Evolutionary conservation across 1,140 invertebrate species (phyloP).

Genomic region (Cotesia typhae): DNA sequence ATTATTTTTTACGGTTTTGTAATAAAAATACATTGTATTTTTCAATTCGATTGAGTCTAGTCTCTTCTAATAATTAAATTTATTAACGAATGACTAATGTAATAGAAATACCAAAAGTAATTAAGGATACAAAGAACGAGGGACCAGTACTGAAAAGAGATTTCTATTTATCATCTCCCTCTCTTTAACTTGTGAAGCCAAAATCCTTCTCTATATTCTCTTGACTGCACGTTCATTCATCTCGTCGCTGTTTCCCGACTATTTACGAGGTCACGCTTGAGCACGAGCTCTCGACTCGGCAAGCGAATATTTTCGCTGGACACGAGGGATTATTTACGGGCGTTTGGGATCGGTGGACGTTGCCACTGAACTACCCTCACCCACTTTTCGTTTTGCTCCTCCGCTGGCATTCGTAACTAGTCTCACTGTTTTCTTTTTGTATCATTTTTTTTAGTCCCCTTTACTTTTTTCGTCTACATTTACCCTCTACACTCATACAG

Average conservation of each 20-base stretch:
- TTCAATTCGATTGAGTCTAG: too few species aligned
- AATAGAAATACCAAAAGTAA: background rate
- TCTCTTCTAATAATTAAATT: too few species aligned
- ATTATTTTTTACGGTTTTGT: too few species aligned
- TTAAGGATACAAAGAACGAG: background rate
- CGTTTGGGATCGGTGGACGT: slow-evolving; percentile 37
- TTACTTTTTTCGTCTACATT: background rate
- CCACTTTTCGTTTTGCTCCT: background rate
- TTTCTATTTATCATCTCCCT: background rate
- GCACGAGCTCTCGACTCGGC: slow-evolving; percentile 23
- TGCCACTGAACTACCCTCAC: slow-evolving; percentile 30
- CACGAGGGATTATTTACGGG: slow-evolving; percentile 28
- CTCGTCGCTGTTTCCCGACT: slow-evolving; percentile 27
- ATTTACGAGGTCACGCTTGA: slow-evolving; percentile 33
- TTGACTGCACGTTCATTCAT: slow-evolving; percentile 25
- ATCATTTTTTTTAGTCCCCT: background rate
- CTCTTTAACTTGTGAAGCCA: slow-evolving; percentile 2
- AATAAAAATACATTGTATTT: too few species aligned
- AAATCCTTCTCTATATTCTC: slow-evolving; percentile 7
- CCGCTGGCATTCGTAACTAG: slow-evolving; percentile 13
- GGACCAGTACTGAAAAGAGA: background rate
- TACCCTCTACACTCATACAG: background rate
- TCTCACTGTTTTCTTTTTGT: slow-evolving; percentile 10
- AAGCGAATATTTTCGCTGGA: slow-evolving; percentile 17
- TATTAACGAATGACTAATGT: background rate